Evolutionary conservation across 2,797 vertebrate genomes (phyloP).

Genomic region (Platalea minor): DNA sequence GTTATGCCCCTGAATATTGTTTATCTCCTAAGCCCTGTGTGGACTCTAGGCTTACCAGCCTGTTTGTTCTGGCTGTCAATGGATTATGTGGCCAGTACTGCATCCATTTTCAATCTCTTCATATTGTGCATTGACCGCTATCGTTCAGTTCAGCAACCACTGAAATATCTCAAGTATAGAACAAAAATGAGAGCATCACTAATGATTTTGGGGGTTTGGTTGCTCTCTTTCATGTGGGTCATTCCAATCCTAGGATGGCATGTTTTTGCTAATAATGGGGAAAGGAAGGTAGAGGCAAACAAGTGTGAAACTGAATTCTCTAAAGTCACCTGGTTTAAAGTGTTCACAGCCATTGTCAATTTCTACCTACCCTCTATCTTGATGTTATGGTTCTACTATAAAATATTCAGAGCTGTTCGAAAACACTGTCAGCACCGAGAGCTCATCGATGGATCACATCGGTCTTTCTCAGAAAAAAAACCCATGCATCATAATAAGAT

Average conservation of each 20-base stretch:
- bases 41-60: conserved; percentile 82
- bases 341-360: conserved; percentile 88
- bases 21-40: conserved; percentile 81
- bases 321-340: conserved; percentile 91
- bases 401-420: conserved; percentile 87
- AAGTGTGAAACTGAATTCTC: conserved; percentile 93
- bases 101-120: conserved; percentile 94
- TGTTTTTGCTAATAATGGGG: conserved; percentile 37
- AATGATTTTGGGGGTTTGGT: conserved; percentile 88
- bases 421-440: conserved; percentile 85
- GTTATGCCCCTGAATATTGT: conserved; percentile 94
- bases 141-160: conserved; percentile 89
- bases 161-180: conserved; percentile 89
- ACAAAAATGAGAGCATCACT: conserved; percentile 78
- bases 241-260: conserved; percentile 93
- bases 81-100: conserved; percentile 96
- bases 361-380: conserved; percentile 92
- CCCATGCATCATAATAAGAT: neutral
- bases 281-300: neutral
- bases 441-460: conserved; percentile 73
- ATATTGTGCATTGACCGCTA: conserved; percentile 93
- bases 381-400: conserved; percentile 92
- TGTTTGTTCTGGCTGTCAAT: conserved; percentile 97
- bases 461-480: neutral
- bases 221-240: conserved; percentile 89